A percentile compares a stretch with the other conserved stretches of the same genome.
Conservation (phyloP, 1,140 invertebrate species). For the Tetramorium parvispinum region DNA sequence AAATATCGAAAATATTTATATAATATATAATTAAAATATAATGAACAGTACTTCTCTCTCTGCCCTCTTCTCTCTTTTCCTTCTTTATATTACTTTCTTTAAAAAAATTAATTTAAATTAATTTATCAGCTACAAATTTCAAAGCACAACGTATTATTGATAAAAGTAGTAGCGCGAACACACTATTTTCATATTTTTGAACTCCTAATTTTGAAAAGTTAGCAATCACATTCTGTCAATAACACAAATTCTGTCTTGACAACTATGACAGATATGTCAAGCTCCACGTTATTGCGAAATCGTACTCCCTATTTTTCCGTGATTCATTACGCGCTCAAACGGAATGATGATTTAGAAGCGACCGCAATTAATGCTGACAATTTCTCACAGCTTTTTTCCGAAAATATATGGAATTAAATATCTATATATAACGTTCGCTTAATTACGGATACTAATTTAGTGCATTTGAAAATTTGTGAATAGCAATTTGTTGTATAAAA, state of each 20-base stretch:
- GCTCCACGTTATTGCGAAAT: neutral
- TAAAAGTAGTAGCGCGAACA: neutral
- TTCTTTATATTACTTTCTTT: neutral
- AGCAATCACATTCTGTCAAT: slow-evolving; percentile 22
- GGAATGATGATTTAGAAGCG: neutral
- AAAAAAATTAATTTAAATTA: neutral
- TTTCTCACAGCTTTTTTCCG: slow-evolving; percentile 7
- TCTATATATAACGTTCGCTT: neutral
- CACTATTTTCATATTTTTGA: neutral
- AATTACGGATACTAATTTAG: neutral
- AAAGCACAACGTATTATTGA: neutral
- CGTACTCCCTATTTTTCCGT: neutral
- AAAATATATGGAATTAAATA: neutral
- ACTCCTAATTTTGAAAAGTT: neutral
- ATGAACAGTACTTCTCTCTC: neutral
- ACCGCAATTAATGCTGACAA: slow-evolving; percentile 4
- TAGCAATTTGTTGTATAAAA: neutral
- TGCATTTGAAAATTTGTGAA: neutral
- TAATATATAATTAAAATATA: neutral
- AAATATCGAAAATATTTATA: neutral
- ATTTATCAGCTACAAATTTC: neutral
- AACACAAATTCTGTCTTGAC: slow-evolving; percentile 6
- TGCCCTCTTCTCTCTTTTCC: too few relatives aligned
- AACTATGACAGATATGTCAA: neutral
- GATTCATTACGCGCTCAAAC: neutral